These are phyloP conservation scores for Spea hammondii DNA, from an alignment of 2,797 vertebrate species.

Conservation along the genomic window DNA sequence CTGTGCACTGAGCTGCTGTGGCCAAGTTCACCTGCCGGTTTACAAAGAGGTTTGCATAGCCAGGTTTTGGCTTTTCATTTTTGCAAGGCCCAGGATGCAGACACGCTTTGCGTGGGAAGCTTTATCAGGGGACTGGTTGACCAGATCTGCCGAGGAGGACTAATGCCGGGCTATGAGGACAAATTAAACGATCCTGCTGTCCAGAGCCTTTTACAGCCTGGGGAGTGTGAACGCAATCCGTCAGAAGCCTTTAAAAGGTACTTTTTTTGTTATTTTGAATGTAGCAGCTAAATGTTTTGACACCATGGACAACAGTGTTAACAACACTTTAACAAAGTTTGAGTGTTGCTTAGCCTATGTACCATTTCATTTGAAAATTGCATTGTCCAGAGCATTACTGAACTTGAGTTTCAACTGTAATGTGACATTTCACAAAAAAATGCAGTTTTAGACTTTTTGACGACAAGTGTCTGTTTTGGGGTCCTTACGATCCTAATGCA, in stretches of 20 bases:
- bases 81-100: conserved; percentile 91
- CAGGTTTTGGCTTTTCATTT: conserved; percentile 91
- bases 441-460: too few species aligned
- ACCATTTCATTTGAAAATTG: too few species aligned
- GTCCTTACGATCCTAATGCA: too few species aligned
- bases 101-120: conserved; percentile 84
- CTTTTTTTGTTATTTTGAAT: conserved; percentile 24
- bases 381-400: too few species aligned
- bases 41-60: conserved; percentile 82
- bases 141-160: conserved; percentile 83
- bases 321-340: too few species aligned
- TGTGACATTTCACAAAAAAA: too few species aligned
- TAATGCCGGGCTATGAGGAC: conserved; percentile 86
- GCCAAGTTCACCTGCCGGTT: conserved; percentile 81
- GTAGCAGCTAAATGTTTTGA: too few species aligned
- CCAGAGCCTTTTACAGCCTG: conserved; percentile 83
- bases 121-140: conserved; percentile 84
- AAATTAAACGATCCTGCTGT: conserved; percentile 84
- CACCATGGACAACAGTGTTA: too few species aligned
- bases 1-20: conserved; percentile 92
- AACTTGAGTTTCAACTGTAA: too few species aligned
- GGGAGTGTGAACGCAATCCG: conserved; percentile 93
- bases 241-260: conserved; percentile 97
- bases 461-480: too few species aligned
- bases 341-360: too few species aligned